Percentiles rank a stretch among this genome's conserved stretches.
Evolutionary conservation across 2,113 vertebrate species (phyloP).

Genomic region (Sinocyclocheilus rhinocerous): DNA sequence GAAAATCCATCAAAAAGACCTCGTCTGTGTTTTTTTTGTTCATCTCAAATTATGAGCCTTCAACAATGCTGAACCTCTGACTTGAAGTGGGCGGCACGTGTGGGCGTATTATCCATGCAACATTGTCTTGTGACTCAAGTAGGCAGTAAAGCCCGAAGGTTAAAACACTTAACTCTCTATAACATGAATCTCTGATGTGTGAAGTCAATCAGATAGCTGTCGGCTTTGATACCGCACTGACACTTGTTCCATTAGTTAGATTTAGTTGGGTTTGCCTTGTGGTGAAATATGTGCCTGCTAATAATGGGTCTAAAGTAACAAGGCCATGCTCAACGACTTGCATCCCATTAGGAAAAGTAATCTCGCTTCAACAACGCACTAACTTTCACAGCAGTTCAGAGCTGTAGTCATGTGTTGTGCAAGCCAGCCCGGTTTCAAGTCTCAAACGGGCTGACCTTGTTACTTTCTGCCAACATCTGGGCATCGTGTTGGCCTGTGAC

Average conservation of each 20-base stretch:
- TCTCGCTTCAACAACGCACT: background rate
- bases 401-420: background rate
- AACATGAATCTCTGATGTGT: conserved; percentile 34
- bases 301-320: conserved; percentile 23
- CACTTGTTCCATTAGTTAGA: background rate
- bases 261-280: conserved; percentile 9
- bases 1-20: conserved; percentile 36
- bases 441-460: conserved; percentile 17
- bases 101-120: conserved; percentile 33
- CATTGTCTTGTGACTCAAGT: conserved; percentile 45
- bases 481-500: conserved; percentile 36
- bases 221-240: conserved; percentile 10
- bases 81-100: conserved; percentile 40
- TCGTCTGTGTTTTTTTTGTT: background rate
- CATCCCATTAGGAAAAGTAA: conserved; percentile 9
- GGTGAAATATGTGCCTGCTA: background rate
- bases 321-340: background rate
- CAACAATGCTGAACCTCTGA: conserved; percentile 33
- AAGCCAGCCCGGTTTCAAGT: conserved; percentile 5
- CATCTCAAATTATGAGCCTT: conserved; percentile 39
- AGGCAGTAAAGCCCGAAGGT: conserved; percentile 49
- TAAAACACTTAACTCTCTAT: conserved; percentile 36
- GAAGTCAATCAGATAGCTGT: conserved; percentile 27
- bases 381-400: background rate
- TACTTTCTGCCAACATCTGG: conserved; percentile 42